These are phyloP conservation scores for Spicauda simplicius DNA, from an alignment of 2,888 invertebrate genomes.

Conservation along the genomic window DNA sequence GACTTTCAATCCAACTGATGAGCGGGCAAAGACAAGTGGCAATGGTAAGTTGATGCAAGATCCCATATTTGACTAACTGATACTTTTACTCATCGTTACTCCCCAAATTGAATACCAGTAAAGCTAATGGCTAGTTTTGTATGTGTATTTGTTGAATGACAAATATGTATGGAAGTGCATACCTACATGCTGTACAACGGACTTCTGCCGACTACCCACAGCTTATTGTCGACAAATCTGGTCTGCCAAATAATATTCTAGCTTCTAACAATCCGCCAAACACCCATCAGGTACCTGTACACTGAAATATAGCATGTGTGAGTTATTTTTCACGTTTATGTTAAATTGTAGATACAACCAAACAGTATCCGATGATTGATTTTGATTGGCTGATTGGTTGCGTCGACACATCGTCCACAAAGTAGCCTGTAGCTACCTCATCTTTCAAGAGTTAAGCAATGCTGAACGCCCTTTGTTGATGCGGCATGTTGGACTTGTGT, in stretches of 20 bases:
- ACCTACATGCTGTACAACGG: neutral
- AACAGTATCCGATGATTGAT: conserved; percentile 85
- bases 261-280: conserved; percentile 12
- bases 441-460: conserved; percentile 65
- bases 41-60: conserved; percentile 63
- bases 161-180: neutral
- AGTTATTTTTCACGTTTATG: conserved; percentile 72
- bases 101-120: neutral
- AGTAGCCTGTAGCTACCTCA: conserved; percentile 68
- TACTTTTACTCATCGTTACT: neutral
- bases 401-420: conserved; percentile 72
- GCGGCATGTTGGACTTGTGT: conserved; percentile 51
- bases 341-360: conserved; percentile 83
- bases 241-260: conserved; percentile 10
- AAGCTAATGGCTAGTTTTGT: conserved; percentile 4
- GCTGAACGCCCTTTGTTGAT: conserved; percentile 55
- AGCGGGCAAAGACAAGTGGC: conserved; percentile 63
- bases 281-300: conserved; percentile 6
- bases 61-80: conserved; percentile 7
- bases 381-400: conserved; percentile 84
- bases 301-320: conserved; percentile 31
- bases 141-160: conserved; percentile 1
- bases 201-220: neutral
- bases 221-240: conserved; percentile 2
- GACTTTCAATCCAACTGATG: conserved; percentile 68